A percentile compares a stretch with the other conserved stretches of the same genome.
Evolutionary conservation across 2,888 invertebrate species (phyloP).

Genomic region (Caenorhabditis panamensis): DNA sequence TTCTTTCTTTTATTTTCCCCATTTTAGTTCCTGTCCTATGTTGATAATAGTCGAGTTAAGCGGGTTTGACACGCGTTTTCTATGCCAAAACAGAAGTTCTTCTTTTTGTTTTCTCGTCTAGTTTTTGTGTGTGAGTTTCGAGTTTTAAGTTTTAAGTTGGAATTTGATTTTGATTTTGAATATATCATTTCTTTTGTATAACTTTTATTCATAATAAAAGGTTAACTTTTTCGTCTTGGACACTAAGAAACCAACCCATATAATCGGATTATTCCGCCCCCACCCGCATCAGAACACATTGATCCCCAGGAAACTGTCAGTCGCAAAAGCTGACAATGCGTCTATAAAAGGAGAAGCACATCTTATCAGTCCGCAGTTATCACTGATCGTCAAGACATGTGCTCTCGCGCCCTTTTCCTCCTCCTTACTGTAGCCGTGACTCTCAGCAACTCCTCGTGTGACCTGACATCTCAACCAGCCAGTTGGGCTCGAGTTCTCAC

Average conservation of each 20-base stretch:
- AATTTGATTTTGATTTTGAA: neutral
- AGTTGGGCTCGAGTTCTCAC: slow-evolving; percentile 47
- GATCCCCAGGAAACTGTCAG: slow-evolving; percentile 1
- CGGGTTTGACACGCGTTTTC: slow-evolving; percentile 55
- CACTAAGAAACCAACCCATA: neutral
- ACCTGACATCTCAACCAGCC: slow-evolving; percentile 27
- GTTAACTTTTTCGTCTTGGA: neutral
- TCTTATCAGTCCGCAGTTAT: slow-evolving; percentile 15
- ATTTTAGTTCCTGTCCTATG: slow-evolving; percentile 4
- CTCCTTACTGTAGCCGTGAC: slow-evolving; percentile 1
- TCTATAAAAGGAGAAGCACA: slow-evolving; percentile 25
- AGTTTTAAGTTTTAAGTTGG: neutral
- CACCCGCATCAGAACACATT: slow-evolving; percentile 17
- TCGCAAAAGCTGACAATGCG: slow-evolving; percentile 25
- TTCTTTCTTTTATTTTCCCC: neutral
- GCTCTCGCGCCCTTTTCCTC: slow-evolving; percentile 27
- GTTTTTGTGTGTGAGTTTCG: neutral
- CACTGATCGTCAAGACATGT: slow-evolving; percentile 20
- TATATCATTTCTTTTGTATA: slow-evolving; percentile 2
- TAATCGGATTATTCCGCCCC: slow-evolving; percentile 18
- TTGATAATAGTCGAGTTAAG: slow-evolving; percentile 34
- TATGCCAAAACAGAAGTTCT: slow-evolving; percentile 4
- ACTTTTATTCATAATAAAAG: slow-evolving; percentile 21
- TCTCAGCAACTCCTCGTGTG: slow-evolving; percentile 25
- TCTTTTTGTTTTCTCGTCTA: neutral